These are phyloP conservation scores for Mechanitis mazaeus DNA, from an alignment of 2,888 invertebrate genomes.

Conservation along the genomic window DNA sequence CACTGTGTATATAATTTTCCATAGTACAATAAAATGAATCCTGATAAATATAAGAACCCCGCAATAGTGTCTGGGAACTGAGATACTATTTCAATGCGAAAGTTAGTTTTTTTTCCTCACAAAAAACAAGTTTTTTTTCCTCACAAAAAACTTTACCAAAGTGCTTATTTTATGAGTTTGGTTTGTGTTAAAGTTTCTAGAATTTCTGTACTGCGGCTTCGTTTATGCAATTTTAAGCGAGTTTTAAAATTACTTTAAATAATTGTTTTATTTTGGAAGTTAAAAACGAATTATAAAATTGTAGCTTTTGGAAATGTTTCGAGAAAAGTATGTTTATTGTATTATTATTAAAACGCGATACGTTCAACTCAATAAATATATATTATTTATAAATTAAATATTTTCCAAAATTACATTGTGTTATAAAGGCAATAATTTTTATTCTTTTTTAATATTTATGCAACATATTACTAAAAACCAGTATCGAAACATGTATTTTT, in stretches of 20 bases:
- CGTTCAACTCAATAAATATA: too few relatives aligned
- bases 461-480: too few relatives aligned
- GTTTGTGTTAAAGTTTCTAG: not conserved
- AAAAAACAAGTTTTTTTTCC: not conserved
- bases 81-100: conserved; percentile 2
- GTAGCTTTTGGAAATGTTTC: not conserved
- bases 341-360: too few relatives aligned
- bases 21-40: too few relatives aligned
- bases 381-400: too few relatives aligned
- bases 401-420: too few relatives aligned
- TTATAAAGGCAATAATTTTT: too few relatives aligned
- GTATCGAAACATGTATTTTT: too few relatives aligned
- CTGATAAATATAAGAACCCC: too few relatives aligned
- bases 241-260: not conserved
- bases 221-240: not conserved
- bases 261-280: conserved; percentile 2
- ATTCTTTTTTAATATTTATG: too few relatives aligned
- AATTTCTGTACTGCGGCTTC: not conserved
- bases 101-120: not conserved
- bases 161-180: not conserved
- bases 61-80: not conserved
- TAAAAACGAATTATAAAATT: conserved; percentile 3
- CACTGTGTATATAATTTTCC: too few relatives aligned
- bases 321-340: too few relatives aligned
- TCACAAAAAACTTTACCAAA: not conserved